Conservation (phyloP, 1,140 invertebrate genomes). For the Globodera rostochiensis region DNA sequence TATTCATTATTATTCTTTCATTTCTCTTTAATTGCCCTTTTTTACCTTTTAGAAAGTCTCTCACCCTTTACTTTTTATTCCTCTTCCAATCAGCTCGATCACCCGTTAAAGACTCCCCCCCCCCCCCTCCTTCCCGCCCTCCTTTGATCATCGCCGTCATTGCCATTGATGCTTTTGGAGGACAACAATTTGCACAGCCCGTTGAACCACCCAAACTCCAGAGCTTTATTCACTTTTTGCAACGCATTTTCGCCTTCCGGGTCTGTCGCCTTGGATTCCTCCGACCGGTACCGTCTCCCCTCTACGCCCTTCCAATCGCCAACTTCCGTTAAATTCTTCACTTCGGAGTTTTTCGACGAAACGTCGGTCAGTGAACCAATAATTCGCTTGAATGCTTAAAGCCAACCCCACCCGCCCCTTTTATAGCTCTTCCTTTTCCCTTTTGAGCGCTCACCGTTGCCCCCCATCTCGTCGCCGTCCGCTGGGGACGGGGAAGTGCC, state of each 20-base stretch:
- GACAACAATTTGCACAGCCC: too few species aligned
- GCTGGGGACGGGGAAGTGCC: slow-evolving; percentile 4
- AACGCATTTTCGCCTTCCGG: too few species aligned
- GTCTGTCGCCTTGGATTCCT: too few species aligned
- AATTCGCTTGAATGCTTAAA: not conserved
- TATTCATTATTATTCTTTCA: not conserved
- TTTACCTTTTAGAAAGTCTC: not conserved
- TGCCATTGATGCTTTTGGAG: not conserved
- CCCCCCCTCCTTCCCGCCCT: not conserved
- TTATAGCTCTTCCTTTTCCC: not conserved
- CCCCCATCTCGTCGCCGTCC: slow-evolving; percentile 1
- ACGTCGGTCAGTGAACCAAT: not conserved
- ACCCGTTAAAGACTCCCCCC: too few species aligned
- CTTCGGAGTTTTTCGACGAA: not conserved
- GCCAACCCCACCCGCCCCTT: not conserved
- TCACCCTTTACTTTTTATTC: not conserved
- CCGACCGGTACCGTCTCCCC: not conserved
- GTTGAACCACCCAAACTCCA: too few species aligned
- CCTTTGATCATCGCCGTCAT: not conserved
- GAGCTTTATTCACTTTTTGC: too few species aligned
- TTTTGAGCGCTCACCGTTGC: not conserved
- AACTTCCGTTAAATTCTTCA: not conserved
- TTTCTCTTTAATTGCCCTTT: not conserved
- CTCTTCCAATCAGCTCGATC: not conserved
- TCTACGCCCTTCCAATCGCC: not conserved